Evolutionary conservation across 1,140 invertebrate species (phyloP).

Genomic region (Brachionus koreanus): DNA sequence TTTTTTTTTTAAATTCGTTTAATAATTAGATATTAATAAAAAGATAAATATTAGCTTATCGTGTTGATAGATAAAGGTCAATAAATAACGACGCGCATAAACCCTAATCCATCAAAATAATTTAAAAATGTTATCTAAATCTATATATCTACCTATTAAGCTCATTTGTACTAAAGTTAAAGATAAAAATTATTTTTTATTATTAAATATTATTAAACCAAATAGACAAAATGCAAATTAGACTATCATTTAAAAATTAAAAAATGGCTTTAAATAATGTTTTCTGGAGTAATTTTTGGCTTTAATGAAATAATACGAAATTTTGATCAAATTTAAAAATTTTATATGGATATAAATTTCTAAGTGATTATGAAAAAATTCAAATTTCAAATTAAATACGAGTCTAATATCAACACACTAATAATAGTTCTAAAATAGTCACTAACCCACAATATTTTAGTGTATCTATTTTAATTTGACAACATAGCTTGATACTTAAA

Average conservation of each 20-base stretch:
- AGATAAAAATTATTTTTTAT: too few species aligned
- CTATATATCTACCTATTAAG: neutral
- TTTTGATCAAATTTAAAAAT: neutral
- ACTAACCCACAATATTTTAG: neutral
- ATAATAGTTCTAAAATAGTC: neutral
- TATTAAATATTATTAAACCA: too few species aligned
- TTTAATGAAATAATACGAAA: neutral
- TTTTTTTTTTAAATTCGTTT: too few species aligned
- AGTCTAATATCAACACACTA: neutral
- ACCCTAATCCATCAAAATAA: neutral
- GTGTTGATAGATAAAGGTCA: neutral
- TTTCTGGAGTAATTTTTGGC: too few species aligned
- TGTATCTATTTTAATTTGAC: neutral
- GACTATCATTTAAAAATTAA: too few species aligned
- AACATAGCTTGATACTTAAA: neutral
- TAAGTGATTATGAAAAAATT: neutral
- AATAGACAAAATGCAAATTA: too few species aligned
- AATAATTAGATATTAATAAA: neutral
- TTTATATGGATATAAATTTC: neutral
- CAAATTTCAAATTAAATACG: neutral
- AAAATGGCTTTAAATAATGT: too few species aligned
- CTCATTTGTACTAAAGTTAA: neutral
- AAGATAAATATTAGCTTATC: neutral
- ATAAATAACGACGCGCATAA: neutral
- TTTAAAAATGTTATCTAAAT: neutral